Conservation (phyloP, 2,888 invertebrate species). For the Stenotaenia linearis region DNA sequence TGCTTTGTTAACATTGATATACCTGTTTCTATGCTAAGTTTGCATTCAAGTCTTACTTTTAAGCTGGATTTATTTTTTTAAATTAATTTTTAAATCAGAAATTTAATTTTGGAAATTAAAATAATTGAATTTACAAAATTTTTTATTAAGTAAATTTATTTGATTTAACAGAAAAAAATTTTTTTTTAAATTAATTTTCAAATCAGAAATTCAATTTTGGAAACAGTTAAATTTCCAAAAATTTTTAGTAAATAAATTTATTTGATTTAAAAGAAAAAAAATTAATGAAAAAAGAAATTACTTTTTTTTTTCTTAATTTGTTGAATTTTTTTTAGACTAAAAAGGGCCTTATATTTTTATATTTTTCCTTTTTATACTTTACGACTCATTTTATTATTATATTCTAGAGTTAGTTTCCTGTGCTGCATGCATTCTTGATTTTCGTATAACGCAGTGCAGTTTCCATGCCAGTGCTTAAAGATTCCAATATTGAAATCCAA, state of each 20-base stretch:
- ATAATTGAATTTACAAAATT: too few relatives aligned
- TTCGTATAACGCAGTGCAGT: background rate
- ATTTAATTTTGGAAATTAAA: too few relatives aligned
- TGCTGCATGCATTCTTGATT: background rate
- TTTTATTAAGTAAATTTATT: too few relatives aligned
- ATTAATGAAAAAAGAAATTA: too few relatives aligned
- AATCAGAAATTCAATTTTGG: too few relatives aligned
- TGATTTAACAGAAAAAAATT: too few relatives aligned
- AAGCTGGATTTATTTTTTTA: background rate
- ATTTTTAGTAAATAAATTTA: too few relatives aligned
- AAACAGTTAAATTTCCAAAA: too few relatives aligned
- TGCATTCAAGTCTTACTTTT: background rate
- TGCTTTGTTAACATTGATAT: constrained; percentile 7
- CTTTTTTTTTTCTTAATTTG: too few relatives aligned
- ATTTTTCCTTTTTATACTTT: background rate
- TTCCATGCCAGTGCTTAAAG: background rate
- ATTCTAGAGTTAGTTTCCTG: background rate
- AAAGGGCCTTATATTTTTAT: background rate
- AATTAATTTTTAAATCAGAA: background rate
- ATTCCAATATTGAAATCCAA: background rate
- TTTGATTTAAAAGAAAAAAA: too few relatives aligned
- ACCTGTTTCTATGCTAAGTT: background rate
- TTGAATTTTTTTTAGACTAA: too few relatives aligned
- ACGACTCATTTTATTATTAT: background rate
- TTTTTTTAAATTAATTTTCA: background rate